These are phyloP conservation scores for Eupithecia insigniata DNA, from an alignment of 2,888 invertebrate species.

Conservation along the genomic window DNA sequence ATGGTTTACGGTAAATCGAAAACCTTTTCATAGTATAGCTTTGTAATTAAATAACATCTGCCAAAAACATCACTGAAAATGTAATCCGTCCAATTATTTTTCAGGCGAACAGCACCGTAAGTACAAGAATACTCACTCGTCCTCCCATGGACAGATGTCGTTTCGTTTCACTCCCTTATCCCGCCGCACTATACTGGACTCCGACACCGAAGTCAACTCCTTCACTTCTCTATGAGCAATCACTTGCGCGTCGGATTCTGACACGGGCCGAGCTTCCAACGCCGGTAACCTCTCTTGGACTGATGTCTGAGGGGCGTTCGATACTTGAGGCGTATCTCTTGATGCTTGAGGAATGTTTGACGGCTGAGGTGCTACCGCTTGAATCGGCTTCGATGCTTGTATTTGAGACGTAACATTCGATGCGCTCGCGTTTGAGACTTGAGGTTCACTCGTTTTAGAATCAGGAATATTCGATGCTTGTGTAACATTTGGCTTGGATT, in stretches of 20 bases:
- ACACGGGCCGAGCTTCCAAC: conserved; percentile 57
- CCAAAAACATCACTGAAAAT: too few species aligned
- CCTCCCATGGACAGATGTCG: conserved; percentile 97
- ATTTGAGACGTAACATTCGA: conserved; percentile 24
- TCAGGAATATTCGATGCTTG: conserved; percentile 12
- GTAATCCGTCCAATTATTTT: background rate
- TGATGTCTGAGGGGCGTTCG: conserved; percentile 46
- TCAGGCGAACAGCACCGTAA: background rate
- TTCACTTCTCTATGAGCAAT: conserved; percentile 76
- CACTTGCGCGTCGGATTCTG: conserved; percentile 67
- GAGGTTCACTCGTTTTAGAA: conserved; percentile 5
- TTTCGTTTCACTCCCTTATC: conserved; percentile 84
- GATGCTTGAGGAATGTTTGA: background rate
- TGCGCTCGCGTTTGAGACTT: conserved; percentile 2
- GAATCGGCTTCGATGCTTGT: conserved; percentile 6
- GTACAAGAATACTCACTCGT: conserved; percentile 90
- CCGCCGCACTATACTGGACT: conserved; percentile 77
- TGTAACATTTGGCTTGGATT: conserved; percentile 6
- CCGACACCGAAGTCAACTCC: conserved; percentile 74
- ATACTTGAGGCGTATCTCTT: background rate
- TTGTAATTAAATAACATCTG: too few species aligned
- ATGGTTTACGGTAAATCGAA: too few species aligned
- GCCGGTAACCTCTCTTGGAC: conserved; percentile 30
- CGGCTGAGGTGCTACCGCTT: conserved; percentile 49
- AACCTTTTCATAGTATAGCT: too few species aligned